Conservation (phyloP, 2,113 vertebrate species). For the Circaetus cinerascens region DNA sequence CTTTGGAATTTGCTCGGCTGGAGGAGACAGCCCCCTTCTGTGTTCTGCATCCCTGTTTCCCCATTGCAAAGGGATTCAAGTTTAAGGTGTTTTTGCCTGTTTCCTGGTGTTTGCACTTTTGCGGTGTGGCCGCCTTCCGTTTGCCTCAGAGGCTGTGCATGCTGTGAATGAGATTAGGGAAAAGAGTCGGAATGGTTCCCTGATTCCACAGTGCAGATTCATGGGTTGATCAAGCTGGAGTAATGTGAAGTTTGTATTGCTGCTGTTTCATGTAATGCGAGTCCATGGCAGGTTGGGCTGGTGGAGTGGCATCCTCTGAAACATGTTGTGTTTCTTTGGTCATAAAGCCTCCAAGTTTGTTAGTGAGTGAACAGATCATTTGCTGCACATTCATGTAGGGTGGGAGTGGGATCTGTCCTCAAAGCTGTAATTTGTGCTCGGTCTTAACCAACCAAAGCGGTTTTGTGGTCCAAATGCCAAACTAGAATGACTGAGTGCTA, state of each 20-base stretch:
- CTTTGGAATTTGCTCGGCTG: background rate
- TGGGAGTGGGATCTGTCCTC: background rate
- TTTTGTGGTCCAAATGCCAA: background rate
- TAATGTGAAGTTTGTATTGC: background rate
- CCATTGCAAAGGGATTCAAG: background rate
- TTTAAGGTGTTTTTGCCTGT: background rate
- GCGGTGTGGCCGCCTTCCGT: background rate
- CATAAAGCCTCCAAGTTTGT: background rate
- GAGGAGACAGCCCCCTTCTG: background rate
- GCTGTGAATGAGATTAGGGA: background rate
- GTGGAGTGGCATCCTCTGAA: background rate
- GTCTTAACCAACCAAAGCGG: background rate
- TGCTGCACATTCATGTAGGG: rapidly evolving
- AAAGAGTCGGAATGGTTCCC: background rate
- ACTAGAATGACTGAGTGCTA: background rate
- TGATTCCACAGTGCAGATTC: background rate
- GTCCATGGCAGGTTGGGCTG: background rate
- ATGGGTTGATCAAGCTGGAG: background rate
- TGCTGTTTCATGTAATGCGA: rapidly evolving
- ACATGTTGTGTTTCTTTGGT: rapidly evolving
- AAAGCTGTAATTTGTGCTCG: background rate
- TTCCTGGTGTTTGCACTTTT: background rate
- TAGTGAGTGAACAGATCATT: background rate
- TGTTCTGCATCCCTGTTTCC: background rate
- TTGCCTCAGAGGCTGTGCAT: background rate